Evolutionary conservation across 2,113 vertebrate species (phyloP).

Genomic region (Cepphus grylle): DNA sequence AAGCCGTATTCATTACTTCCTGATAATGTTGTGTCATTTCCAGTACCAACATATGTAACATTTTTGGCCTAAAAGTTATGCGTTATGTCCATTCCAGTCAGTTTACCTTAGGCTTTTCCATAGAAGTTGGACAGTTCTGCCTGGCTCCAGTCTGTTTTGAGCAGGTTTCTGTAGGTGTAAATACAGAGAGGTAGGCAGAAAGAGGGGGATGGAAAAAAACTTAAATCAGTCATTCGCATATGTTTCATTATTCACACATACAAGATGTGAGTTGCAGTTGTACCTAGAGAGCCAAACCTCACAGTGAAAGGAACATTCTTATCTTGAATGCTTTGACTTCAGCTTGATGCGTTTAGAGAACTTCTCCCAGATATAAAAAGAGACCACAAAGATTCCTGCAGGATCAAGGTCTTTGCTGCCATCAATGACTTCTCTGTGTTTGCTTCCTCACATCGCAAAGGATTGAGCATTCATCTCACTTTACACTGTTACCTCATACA

Average conservation of each 20-base stretch:
- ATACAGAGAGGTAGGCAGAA: neutral
- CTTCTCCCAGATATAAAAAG: neutral
- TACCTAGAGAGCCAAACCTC: neutral
- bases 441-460: neutral
- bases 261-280: neutral
- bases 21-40: neutral
- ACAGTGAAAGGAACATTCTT: neutral
- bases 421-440: neutral
- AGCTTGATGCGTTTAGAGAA: neutral
- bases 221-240: neutral
- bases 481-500: neutral
- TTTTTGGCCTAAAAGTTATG: too few species aligned
- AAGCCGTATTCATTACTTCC: neutral
- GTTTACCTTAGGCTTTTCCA: conserved; percentile 67
- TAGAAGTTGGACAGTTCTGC: conserved; percentile 12
- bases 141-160: conserved; percentile 36
- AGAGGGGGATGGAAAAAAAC: neutral
- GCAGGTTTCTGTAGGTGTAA: conserved; percentile 55
- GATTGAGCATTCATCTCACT: neutral
- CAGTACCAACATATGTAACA: neutral
- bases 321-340: neutral
- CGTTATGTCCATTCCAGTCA: neutral
- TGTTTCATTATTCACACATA: neutral
- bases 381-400: neutral
- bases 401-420: neutral